Evolutionary conservation across 1,140 invertebrate species (phyloP).

Genomic region (Cherax quadricarinatus): DNA sequence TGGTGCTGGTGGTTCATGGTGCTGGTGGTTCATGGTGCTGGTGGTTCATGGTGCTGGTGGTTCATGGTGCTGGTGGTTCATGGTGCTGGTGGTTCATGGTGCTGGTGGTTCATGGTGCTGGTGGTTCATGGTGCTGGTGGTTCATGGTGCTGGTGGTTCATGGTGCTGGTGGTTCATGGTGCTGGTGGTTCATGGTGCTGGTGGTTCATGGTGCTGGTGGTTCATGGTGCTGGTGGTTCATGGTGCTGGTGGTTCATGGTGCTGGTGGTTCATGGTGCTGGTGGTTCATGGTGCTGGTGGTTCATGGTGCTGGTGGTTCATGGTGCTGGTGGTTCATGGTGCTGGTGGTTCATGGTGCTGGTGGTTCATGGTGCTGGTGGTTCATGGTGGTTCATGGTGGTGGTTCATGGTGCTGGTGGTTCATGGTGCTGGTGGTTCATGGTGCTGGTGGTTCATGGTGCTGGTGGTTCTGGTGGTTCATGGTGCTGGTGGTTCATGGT

Average conservation of each 20-base stretch:
- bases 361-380: background rate
- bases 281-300: background rate
- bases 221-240: no score
- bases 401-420: background rate
- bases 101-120: no score
- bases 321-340: background rate
- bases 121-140: no score
- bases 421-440: background rate
- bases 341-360: background rate
- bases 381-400: background rate
- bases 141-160: background rate
- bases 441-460: background rate
- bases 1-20: no score
- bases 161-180: background rate
- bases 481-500: background rate
- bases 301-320: background rate
- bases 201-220: background rate
- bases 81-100: background rate
- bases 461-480: no score
- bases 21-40: no score
- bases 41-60: no score
- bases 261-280: background rate
- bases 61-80: background rate
- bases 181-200: background rate
- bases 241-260: no score